phyloP scores from a whole-genome alignment of 1,140 invertebrate species.

The Mercenaria mercenaria region DNA sequence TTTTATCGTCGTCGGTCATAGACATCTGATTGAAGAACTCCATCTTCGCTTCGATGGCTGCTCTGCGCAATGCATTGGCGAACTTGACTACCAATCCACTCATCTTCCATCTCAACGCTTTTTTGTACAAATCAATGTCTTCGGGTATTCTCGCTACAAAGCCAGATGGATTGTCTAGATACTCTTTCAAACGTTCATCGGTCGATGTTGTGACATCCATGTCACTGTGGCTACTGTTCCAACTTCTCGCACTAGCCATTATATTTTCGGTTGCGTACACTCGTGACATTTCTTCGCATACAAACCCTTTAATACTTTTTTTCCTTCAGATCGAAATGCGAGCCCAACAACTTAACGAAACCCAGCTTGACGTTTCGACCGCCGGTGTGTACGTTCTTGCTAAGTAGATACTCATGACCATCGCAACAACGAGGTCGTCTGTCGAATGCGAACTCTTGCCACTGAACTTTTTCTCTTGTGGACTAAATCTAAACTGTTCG shows the following conservation, averaged over 20 bases:
- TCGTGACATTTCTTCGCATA: too few species aligned
- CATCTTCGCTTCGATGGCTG: background rate
- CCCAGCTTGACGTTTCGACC: background rate
- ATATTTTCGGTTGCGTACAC: too few species aligned
- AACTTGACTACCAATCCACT: background rate
- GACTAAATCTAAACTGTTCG: slow-evolving; percentile 1
- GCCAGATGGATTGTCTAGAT: background rate
- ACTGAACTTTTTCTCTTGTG: background rate
- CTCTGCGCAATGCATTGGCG: background rate
- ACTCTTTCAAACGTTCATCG: background rate
- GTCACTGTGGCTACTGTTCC: too few species aligned
- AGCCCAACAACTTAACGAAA: background rate
- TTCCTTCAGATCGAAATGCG: background rate
- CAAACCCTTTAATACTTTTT: too few species aligned
- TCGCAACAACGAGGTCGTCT: background rate
- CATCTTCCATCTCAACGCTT: background rate
- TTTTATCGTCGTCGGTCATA: background rate
- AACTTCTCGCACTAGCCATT: too few species aligned
- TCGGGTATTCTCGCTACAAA: background rate
- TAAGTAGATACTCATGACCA: background rate
- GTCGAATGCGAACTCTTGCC: background rate
- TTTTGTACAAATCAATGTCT: background rate
- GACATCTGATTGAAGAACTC: background rate
- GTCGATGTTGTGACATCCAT: too few species aligned
- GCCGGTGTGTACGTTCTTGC: background rate